Evolutionary conservation across 2,797 vertebrate species (phyloP).

Genomic region (Crocodylus rhombifer): DNA sequence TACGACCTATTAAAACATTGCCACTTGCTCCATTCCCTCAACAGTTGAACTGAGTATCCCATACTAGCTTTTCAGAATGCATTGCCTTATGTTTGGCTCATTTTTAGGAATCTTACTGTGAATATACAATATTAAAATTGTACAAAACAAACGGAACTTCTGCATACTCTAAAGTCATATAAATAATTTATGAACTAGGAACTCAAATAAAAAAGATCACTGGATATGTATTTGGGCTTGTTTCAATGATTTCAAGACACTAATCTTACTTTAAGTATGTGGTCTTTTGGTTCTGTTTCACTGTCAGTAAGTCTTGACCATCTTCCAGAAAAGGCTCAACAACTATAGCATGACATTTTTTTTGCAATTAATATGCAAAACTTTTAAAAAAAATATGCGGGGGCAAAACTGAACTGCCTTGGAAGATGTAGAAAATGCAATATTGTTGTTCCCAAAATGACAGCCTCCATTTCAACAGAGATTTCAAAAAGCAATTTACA

Average conservation of each 20-base stretch:
- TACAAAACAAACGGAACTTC: constrained; percentile 42
- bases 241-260: constrained; percentile 14
- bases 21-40: too few relatives aligned
- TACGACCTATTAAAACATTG: too few relatives aligned
- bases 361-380: background rate
- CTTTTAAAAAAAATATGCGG: background rate
- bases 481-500: constrained; percentile 73
- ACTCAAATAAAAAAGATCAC: constrained; percentile 57
- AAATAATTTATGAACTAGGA: background rate
- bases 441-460: background rate
- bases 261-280: background rate
- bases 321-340: too few relatives aligned
- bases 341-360: too few relatives aligned
- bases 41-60: background rate
- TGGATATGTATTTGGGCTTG: background rate
- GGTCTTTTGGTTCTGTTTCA: fast-evolving
- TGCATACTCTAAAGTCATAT: background rate
- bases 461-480: background rate
- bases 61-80: background rate
- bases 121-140: constrained; percentile 47
- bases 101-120: constrained; percentile 41
- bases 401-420: fast-evolving
- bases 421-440: constrained; percentile 2
- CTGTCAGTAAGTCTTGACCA: background rate
- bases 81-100: constrained; percentile 36